These are phyloP conservation scores for Drosophila algonquin DNA, from an alignment of 2,888 invertebrate genomes.

Conservation along the genomic window DNA sequence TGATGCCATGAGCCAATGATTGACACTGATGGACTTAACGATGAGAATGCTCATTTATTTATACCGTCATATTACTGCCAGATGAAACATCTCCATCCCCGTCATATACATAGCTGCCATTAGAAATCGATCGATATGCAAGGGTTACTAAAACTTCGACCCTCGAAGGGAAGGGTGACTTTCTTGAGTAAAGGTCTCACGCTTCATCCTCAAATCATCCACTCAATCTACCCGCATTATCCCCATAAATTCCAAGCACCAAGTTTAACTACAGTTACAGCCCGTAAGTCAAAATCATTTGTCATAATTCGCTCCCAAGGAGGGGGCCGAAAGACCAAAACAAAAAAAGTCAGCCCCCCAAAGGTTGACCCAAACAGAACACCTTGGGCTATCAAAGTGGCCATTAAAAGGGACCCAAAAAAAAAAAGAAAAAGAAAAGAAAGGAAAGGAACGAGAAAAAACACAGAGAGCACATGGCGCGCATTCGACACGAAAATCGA, in stretches of 20 bases:
- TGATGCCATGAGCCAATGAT: not conserved
- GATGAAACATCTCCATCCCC: not conserved
- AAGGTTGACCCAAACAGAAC: slow-evolving; percentile 41
- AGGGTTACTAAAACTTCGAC: not conserved
- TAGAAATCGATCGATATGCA: not conserved
- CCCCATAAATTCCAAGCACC: slow-evolving; percentile 40
- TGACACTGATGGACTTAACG: not conserved
- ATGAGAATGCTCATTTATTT: too few relatives aligned
- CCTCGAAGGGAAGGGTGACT: not conserved
- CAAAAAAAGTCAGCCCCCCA: slow-evolving; percentile 10
- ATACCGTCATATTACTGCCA: not conserved
- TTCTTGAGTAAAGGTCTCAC: slow-evolving; percentile 16
- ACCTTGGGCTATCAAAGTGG: slow-evolving; percentile 52
- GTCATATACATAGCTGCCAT: too few relatives aligned
- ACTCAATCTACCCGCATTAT: slow-evolving; percentile 43
- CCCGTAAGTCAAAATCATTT: slow-evolving; percentile 64
- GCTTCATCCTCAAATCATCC: slow-evolving; percentile 21
- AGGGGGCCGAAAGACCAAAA: slow-evolving; percentile 21
- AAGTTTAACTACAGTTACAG: slow-evolving; percentile 35
- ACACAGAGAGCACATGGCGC: slow-evolving; percentile 37
- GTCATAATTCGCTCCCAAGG: slow-evolving; percentile 61
- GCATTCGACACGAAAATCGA: slow-evolving; percentile 70
- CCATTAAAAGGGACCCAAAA: slow-evolving; percentile 53
- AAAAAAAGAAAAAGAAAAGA: slow-evolving; percentile 19
- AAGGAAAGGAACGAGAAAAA: slow-evolving; percentile 7